Percentiles rank a stretch among this genome's conserved stretches.
phyloP scores from a whole-genome alignment of 2,888 invertebrate genomes.

The Rhyacophila evoluta region DNA sequence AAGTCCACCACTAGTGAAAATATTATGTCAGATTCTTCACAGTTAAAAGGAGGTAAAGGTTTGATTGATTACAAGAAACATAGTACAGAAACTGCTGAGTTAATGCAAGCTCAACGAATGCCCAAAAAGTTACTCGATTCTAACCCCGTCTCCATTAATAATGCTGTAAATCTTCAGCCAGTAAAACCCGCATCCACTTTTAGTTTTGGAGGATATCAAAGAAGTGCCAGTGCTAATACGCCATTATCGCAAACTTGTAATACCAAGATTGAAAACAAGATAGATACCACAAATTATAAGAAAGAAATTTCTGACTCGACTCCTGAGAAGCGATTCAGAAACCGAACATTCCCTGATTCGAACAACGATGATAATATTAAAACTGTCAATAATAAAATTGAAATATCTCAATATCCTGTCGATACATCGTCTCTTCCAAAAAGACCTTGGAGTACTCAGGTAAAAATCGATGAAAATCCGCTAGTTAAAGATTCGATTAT shows the following conservation, averaged over 20 bases:
- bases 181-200: slow-evolving; percentile 66
- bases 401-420: slow-evolving; percentile 65
- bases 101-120: slow-evolving; percentile 56
- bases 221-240: slow-evolving; percentile 64
- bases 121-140: slow-evolving; percentile 49
- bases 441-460: slow-evolving; percentile 61
- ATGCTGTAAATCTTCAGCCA: slow-evolving; percentile 60
- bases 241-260: slow-evolving; percentile 34
- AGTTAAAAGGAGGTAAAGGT: slow-evolving; percentile 47
- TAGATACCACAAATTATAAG: slow-evolving; percentile 67
- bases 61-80: slow-evolving; percentile 53
- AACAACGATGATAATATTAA: slow-evolving; percentile 66
- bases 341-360: slow-evolving; percentile 68
- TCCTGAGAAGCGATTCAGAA: slow-evolving; percentile 67
- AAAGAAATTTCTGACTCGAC: slow-evolving; percentile 69
- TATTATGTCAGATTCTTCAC: slow-evolving; percentile 28
- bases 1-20: slow-evolving; percentile 27
- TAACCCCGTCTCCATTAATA: slow-evolving; percentile 56
- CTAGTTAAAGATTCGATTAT: slow-evolving; percentile 58
- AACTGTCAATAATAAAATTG: slow-evolving; percentile 62
- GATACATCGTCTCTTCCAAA: slow-evolving; percentile 63
- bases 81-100: slow-evolving; percentile 56
- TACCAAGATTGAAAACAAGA: slow-evolving; percentile 56
- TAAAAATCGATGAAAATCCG: slow-evolving; percentile 59
- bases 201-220: slow-evolving; percentile 65